Base-by-base conservation (phyloP, 1,140 invertebrate genomes). In the Zaprionus camerounensis region DNA sequence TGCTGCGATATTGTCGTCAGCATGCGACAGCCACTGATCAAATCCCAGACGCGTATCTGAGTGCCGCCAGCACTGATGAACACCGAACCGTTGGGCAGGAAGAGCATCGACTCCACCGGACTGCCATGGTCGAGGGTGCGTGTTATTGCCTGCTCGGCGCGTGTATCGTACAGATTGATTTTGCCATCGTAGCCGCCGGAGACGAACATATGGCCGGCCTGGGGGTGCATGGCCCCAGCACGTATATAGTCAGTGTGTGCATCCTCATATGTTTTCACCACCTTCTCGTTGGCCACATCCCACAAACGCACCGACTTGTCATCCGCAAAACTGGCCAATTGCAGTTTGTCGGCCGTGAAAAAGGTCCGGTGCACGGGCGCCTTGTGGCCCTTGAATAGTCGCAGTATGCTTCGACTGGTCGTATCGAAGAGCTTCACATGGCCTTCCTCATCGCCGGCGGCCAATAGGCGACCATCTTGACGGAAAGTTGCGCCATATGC, bases 161-260 rank as follows among this genome's bases (percentile, higher is more conserved):
- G 94, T 11, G 95, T 95, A 93, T 99, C 99, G 94, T 96, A 99
- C 93, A 99, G 94, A 91, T 97, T 96, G 1, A 99, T 95, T 64
- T 94, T 96, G 92, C 98, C 96, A 93, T 99, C 99, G 93, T 99
- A 99, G n/a, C 97, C 96, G 46, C 98, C 99, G 5, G 97, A 97
- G 55, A 98, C 83, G 62, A 98, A 93, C 66, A 97, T 95, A 88
- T 97, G 95, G 41, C 95, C 94, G 6, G 96, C 96, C 38, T 96
- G 94, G 9, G 96, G 95, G 92, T 96, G 97, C n/a, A 96, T 94
- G 53, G 95, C 95, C 34, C 97, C 97, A 51, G 96, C 96, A 88
- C 97, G 94, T 7, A 98, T 94, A 93, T 98, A 98, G 93, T 98
- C 97, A 34, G 91, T 94, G 92, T 98, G 97, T 7, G 63, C 53